Evolutionary conservation across 1,140 invertebrate genomes (phyloP).

Genomic region (Archegozetes longisetosus): DNA sequence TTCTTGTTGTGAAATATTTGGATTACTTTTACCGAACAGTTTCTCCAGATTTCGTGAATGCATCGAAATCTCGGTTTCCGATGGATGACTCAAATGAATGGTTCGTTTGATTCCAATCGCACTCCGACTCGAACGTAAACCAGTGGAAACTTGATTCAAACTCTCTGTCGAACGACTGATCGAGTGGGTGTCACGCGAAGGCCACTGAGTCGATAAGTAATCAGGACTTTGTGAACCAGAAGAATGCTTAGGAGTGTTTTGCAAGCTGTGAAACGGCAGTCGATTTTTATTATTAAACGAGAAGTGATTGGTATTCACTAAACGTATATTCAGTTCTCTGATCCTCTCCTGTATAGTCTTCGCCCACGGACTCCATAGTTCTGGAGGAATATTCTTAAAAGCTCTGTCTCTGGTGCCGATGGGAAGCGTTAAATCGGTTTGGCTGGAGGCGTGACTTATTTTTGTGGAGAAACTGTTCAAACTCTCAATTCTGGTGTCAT

Average conservation of each 20-base stretch:
- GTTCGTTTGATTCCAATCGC: not conserved
- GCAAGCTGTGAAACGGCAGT: not conserved
- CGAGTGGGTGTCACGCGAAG: not conserved
- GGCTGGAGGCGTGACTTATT: not conserved
- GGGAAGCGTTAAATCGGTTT: not conserved
- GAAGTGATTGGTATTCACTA: not conserved
- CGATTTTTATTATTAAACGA: not conserved
- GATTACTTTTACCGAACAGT: not conserved
- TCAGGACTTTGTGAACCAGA: not conserved
- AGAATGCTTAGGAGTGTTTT: not conserved
- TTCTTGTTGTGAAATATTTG: slow-evolving; percentile 23
- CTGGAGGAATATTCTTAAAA: not conserved
- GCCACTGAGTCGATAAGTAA: no score
- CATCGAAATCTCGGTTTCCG: not conserved
- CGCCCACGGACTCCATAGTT: slow-evolving; percentile 1
- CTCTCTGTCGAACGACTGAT: not conserved
- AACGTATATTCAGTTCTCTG: not conserved
- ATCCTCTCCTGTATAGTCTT: not conserved
- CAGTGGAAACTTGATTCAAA: not conserved
- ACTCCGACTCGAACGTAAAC: not conserved
- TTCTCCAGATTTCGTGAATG: not conserved
- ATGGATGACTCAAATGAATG: not conserved
- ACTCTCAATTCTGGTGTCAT: not conserved
- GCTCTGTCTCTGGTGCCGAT: not conserved
- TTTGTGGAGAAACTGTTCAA: not conserved